Percentiles rank a stretch among this genome's conserved stretches.
Conservation (phyloP, 2,797 vertebrate species). For the Acridotheres tristis region DNA sequence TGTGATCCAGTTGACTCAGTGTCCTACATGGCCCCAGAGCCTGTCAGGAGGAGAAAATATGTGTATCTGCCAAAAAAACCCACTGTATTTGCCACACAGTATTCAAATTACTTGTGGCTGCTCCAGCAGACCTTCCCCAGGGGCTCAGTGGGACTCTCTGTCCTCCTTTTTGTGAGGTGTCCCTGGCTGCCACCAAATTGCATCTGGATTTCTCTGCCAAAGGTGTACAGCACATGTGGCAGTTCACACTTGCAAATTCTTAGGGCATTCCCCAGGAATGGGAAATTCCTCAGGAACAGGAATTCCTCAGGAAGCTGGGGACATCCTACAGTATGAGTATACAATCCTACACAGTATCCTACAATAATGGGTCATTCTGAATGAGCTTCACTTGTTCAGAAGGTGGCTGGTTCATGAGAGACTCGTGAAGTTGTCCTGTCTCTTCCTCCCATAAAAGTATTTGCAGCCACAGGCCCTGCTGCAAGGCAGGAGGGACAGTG, state of each 20-base stretch:
- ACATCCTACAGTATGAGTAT: neutral
- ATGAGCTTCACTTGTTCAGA: neutral
- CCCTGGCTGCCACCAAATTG: neutral
- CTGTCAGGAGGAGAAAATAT: neutral
- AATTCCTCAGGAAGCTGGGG: neutral
- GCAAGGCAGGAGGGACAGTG: neutral
- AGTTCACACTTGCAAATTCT: neutral
- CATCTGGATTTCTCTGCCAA: rapidly evolving
- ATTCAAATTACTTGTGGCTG: neutral
- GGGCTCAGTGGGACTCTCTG: neutral
- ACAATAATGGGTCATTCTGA: neutral
- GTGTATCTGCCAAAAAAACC: neutral
- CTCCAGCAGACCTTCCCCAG: neutral
- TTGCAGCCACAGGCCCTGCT: neutral
- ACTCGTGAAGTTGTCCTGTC: neutral
- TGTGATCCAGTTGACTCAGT: neutral
- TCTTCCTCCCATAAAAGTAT: neutral
- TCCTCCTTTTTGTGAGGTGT: neutral
- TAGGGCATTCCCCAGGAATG: neutral
- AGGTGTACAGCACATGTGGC: rapidly evolving
- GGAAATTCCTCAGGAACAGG: too few species aligned
- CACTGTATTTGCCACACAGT: neutral
- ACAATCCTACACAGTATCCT: too few species aligned
- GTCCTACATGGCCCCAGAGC: neutral
- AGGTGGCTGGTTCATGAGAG: neutral